These are phyloP conservation scores for Odontamblyopus rebecca DNA, from an alignment of 2,797 vertebrate species.

Conservation along the genomic window DNA sequence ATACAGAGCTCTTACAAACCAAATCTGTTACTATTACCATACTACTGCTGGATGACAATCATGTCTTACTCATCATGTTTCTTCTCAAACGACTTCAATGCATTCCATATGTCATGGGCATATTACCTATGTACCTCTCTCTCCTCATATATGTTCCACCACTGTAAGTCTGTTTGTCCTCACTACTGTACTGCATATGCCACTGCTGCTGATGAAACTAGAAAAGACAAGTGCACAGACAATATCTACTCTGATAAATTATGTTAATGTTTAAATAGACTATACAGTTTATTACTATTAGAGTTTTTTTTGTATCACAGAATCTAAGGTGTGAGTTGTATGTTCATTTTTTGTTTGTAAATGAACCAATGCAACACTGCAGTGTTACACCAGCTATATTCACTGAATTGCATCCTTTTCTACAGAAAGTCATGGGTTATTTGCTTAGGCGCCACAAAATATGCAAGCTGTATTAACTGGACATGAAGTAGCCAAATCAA, in stretches of 20 bases:
- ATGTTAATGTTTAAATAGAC: slow-evolving; percentile 16
- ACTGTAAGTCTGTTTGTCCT: slow-evolving; percentile 39
- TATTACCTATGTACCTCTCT: slow-evolving; percentile 36
- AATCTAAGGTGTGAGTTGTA: slow-evolving; percentile 18
- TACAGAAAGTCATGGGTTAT: slow-evolving; percentile 13
- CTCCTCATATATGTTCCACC: slow-evolving; percentile 1
- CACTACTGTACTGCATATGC: slow-evolving; percentile 38
- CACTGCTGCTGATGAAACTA: slow-evolving; percentile 46
- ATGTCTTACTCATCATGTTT: slow-evolving; percentile 19
- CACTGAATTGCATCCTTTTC: slow-evolving; percentile 14
- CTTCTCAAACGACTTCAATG: slow-evolving; percentile 17
- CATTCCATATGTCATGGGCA: slow-evolving; percentile 52
- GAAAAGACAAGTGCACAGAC: slow-evolving; percentile 27
- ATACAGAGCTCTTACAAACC: slow-evolving; percentile 35
- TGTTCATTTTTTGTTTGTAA: slow-evolving; percentile 30
- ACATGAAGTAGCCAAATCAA: slow-evolving; percentile 33
- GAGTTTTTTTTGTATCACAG: slow-evolving; percentile 33
- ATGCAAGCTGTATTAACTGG: slow-evolving; percentile 14
- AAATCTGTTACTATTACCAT: slow-evolving; percentile 24
- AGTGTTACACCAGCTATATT: slow-evolving; percentile 26
- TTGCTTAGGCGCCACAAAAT: slow-evolving; percentile 17
- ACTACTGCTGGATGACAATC: slow-evolving; percentile 71
- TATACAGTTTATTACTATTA: slow-evolving; percentile 25
- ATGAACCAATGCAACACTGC: slow-evolving; percentile 28
- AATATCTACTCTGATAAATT: slow-evolving; percentile 37